phyloP scores from a whole-genome alignment of 2,113 vertebrate genomes.

The Egretta garzetta region DNA sequence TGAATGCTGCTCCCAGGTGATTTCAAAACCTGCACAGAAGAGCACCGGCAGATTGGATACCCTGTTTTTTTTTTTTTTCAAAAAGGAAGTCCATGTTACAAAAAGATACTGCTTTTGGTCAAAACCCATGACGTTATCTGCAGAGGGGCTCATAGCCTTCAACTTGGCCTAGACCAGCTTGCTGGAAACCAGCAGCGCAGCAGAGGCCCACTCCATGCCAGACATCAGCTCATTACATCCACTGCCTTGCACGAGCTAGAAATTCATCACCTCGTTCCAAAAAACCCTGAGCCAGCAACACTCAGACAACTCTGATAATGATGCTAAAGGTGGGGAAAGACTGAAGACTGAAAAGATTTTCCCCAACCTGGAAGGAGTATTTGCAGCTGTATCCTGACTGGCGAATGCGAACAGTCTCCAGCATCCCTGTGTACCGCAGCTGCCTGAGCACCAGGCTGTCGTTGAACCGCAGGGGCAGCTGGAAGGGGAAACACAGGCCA shows the following conservation, averaged over 20 bases:
- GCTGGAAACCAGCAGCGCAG: neutral
- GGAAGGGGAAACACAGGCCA: conserved; percentile 23
- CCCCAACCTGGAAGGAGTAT: conserved; percentile 90
- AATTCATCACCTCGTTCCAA: neutral
- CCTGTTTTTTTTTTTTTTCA: neutral
- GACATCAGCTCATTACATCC: neutral
- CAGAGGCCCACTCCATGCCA: neutral
- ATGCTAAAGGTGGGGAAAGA: neutral
- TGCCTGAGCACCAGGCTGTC: conserved; percentile 94
- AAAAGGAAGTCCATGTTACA: neutral
- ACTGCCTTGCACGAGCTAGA: neutral
- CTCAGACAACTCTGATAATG: neutral
- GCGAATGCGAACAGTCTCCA: conserved; percentile 95
- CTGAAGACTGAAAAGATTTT: neutral
- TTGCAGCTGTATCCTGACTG: conserved; percentile 97
- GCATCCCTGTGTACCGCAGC: conserved; percentile 97
- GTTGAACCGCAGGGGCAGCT: conserved; percentile 92
- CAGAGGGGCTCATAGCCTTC: neutral
- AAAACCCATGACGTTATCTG: neutral
- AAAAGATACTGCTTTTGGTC: neutral
- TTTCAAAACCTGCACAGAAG: neutral
- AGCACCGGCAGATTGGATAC: rapidly evolving
- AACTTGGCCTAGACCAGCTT: neutral
- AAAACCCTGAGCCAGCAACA: neutral
- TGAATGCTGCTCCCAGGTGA: neutral